Evolutionary conservation across 2,888 invertebrate species (phyloP).

Genomic region (Dasysyrphus tricinctus): DNA sequence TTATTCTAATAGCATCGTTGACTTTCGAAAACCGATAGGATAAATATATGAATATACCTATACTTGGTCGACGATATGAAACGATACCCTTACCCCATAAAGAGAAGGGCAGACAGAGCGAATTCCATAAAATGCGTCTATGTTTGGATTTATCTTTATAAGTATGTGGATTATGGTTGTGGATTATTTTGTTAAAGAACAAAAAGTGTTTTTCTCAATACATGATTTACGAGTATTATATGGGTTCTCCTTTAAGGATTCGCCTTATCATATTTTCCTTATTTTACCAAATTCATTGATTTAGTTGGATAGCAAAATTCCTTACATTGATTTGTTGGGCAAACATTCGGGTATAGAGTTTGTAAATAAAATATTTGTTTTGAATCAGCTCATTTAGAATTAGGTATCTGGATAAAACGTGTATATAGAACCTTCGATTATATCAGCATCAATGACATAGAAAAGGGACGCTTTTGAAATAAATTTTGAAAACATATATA

Average conservation of each 20-base stretch:
- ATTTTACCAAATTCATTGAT: background rate
- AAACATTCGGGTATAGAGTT: background rate
- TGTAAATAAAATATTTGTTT: constrained; percentile 1
- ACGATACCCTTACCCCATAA: background rate
- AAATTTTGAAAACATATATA: background rate
- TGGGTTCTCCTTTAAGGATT: background rate
- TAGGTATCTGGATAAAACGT: constrained; percentile 3
- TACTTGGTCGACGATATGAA: background rate
- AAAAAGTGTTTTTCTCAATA: background rate
- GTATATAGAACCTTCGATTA: background rate
- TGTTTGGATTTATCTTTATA: background rate
- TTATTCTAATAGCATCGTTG: constrained; percentile 56
- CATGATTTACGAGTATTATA: constrained; percentile 7
- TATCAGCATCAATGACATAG: background rate
- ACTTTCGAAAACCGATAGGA: constrained; percentile 46
- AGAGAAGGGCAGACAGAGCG: too few species aligned
- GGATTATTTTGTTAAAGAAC: constrained; percentile 1
- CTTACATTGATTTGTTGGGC: background rate
- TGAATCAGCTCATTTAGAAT: constrained; percentile 16
- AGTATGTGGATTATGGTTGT: constrained; percentile 16
- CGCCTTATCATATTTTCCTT: background rate
- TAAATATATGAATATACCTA: background rate
- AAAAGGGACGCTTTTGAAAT: background rate
- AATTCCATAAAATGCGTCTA: background rate
- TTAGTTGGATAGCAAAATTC: background rate